Evolutionary conservation across 2,888 invertebrate species (phyloP), one percentile per base, ranked within the genome.

Genomic region (Unio delphinus): DNA sequence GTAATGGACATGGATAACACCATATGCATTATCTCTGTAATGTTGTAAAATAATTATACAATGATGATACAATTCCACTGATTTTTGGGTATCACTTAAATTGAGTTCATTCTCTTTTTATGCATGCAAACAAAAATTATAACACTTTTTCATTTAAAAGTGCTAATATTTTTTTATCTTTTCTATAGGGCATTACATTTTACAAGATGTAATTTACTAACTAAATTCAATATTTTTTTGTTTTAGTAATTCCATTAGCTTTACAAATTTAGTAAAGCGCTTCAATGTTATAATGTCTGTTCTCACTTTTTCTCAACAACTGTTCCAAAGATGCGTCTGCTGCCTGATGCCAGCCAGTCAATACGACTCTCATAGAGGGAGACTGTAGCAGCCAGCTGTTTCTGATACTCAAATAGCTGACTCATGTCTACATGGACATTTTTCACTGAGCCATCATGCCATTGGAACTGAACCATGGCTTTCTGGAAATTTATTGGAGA

Each of bases 401-500:
- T 89, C 82, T 90, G 90, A 76, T 90, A 90, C 75, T 90, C 89
- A 83, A 88, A 90, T 67, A 90, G 77, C 72, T 87, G 85, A 1
- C 88, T 83, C 86, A 90, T 85, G 77, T 90, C 89, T 6, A 90
- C 90, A 74, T 90, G 90, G 54, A 90, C 85, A 76, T 90, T 90
- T 80, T 87, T 89, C 64, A 85, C 77, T 18, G 89, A 83, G 3
- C 90, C 90, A 80, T 90, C 90, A 76, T 88, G 86, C 90, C 90
- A 90, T 30, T 86, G 76, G 73, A 90, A 89, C 84, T 89, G 89
- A 3, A 88, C 85, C 90, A 90, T 90, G 20, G 89, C 89, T 81
- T 86, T 87, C 86, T 89, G 80, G 15, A 73, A 55, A 65, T 30
- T 61, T 26, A 64, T 54, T 62, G 11, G 20, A 65, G 15, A 54